phyloP scores from a whole-genome alignment of 2,888 invertebrate species.

The Clostera curtula region DNA sequence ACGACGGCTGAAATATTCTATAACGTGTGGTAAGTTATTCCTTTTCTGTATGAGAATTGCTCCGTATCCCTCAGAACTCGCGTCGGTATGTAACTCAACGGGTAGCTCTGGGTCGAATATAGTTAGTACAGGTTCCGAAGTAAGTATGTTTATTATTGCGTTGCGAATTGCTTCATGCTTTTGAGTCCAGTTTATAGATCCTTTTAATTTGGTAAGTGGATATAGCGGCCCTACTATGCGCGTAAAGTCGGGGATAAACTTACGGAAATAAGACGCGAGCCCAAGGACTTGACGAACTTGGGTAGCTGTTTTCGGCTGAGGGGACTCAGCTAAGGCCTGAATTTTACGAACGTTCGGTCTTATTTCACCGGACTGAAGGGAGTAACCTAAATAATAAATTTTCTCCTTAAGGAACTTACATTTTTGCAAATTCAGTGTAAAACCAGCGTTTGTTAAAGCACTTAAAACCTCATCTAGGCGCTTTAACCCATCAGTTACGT shows the following conservation, averaged over 20 bases:
- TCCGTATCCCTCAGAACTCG: conserved; percentile 5
- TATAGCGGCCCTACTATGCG: too few species aligned
- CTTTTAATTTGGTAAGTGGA: conserved; percentile 20
- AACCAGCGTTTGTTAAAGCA: conserved; percentile 8
- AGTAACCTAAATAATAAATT: conserved; percentile 14
- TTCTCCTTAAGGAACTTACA: conserved; percentile 9
- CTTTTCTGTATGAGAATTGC: conserved; percentile 4
- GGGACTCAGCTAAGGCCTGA: conserved; percentile 7
- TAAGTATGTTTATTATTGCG: not conserved
- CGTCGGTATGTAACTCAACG: conserved; percentile 1
- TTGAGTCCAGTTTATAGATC: conserved; percentile 14
- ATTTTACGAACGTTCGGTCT: conserved; percentile 16
- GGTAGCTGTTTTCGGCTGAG: conserved; percentile 8
- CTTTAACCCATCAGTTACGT: conserved; percentile 1
- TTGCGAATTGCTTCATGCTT: conserved; percentile 11
- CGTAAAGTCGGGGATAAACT: conserved; percentile 8
- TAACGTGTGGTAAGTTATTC: conserved; percentile 1
- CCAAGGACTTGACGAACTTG: conserved; percentile 20
- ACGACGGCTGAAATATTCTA: conserved; percentile 4
- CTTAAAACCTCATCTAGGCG: conserved; percentile 5
- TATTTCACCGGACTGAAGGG: conserved; percentile 8
- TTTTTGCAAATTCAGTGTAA: conserved; percentile 15
- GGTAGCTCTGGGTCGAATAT: conserved; percentile 3
- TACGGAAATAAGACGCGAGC: conserved; percentile 9
- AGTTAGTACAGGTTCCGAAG: conserved; percentile 3